These are phyloP conservation scores for Temnopleurus reevesii DNA, from an alignment of 53 echinoderm and acorn worm genomes.

Conservation along the genomic window DNA sequence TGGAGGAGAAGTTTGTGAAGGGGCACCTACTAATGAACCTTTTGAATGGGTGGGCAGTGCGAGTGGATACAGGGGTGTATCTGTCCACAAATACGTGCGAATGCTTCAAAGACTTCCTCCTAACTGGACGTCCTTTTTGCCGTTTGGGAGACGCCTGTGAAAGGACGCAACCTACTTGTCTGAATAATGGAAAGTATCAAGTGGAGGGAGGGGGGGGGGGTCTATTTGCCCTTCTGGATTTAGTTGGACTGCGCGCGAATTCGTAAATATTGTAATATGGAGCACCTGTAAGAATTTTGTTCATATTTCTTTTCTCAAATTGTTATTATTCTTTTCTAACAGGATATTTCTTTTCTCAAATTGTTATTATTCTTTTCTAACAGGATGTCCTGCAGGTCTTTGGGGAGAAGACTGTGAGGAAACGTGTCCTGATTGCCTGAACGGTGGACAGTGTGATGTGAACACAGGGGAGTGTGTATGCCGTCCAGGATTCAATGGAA, in stretches of 20 bases:
- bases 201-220: not conserved
- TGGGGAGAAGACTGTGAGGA: not conserved
- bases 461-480: constrained; percentile 59
- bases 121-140: too few relatives aligned
- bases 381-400: not conserved
- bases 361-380: not conserved
- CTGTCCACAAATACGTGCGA: too few relatives aligned
- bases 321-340: not conserved
- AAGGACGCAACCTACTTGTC: too few relatives aligned
- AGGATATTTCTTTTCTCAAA: not conserved
- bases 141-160: too few relatives aligned
- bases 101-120: too few relatives aligned
- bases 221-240: too few relatives aligned
- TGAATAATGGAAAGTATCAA: not conserved
- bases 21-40: too few relatives aligned
- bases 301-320: too few relatives aligned
- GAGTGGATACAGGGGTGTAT: too few relatives aligned
- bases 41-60: too few relatives aligned
- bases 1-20: too few relatives aligned
- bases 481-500: constrained; percentile 64
- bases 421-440: constrained; percentile 49
- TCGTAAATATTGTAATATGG: not conserved
- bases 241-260: not conserved
- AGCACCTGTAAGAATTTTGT: too few relatives aligned
- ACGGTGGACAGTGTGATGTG: constrained; percentile 67